phyloP scores from a whole-genome alignment of 2,113 vertebrate species.

The Sinocyclocheilus grahami region DNA sequence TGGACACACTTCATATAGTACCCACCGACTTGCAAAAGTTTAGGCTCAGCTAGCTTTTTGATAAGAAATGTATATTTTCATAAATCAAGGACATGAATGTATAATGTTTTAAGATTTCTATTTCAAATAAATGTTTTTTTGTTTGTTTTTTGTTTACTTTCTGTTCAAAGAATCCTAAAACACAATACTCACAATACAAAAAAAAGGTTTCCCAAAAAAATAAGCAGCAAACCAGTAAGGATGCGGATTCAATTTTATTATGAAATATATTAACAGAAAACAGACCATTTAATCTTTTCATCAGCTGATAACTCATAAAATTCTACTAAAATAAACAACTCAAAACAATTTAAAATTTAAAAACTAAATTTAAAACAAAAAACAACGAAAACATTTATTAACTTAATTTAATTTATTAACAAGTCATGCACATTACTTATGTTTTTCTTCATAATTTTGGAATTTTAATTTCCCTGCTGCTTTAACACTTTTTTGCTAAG shows the following conservation, averaged over 20 bases:
- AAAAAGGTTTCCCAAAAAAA: too few relatives aligned
- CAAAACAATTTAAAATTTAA: background rate
- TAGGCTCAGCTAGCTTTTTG: too few relatives aligned
- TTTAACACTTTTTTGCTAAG: background rate
- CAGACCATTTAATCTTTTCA: too few relatives aligned
- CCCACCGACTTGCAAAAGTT: background rate
- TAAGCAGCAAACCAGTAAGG: too few relatives aligned
- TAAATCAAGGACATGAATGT: background rate
- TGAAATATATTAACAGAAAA: too few relatives aligned
- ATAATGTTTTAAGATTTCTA: too few relatives aligned
- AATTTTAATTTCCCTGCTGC: background rate
- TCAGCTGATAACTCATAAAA: background rate
- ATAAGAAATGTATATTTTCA: background rate
- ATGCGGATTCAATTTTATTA: too few relatives aligned
- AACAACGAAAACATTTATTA: background rate
- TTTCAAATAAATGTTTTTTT: too few relatives aligned
- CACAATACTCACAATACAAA: too few relatives aligned
- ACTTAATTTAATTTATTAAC: background rate
- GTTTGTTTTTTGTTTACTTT: too few relatives aligned
- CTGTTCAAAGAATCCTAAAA: too few relatives aligned
- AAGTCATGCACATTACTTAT: background rate
- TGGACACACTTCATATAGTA: background rate
- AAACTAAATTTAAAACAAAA: too few relatives aligned
- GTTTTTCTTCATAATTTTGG: background rate
- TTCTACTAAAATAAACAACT: background rate